These are phyloP conservation scores for Phyllostomus hastatus DNA, from an alignment of 2,113 vertebrate genomes.

Conservation along the genomic window DNA sequence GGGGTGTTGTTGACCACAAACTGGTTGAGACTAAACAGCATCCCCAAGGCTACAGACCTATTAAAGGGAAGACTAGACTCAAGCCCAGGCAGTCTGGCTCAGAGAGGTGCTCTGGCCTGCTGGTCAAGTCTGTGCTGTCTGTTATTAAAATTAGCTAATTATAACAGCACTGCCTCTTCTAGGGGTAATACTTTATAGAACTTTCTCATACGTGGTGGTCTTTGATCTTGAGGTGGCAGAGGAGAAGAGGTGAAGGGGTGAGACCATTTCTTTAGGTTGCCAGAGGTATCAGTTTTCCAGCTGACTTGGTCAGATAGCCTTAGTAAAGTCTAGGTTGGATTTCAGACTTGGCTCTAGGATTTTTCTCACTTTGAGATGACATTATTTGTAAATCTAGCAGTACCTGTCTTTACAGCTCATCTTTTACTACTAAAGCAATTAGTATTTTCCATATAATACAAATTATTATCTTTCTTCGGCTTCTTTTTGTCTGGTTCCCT, in stretches of 20 bases:
- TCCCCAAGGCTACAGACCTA: neutral
- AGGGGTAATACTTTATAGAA: neutral
- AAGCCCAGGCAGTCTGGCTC: slow-evolving; percentile 37
- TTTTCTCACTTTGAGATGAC: neutral
- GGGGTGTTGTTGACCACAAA: neutral
- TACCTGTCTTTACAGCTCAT: neutral
- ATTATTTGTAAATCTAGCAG: neutral
- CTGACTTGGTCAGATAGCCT: neutral
- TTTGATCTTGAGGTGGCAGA: slow-evolving; percentile 44
- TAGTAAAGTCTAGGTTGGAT: neutral
- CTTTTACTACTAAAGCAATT: slow-evolving; percentile 33
- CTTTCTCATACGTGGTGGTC: neutral
- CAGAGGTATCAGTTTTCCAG: neutral
- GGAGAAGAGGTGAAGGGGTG: neutral
- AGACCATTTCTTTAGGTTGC: neutral
- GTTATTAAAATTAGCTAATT: slow-evolving; percentile 58
- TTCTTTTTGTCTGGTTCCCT: neutral
- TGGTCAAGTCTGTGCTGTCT: slow-evolving; percentile 38
- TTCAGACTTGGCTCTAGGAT: neutral
- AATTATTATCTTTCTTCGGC: neutral
- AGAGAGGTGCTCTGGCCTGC: slow-evolving; percentile 8
- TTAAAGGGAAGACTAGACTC: slow-evolving; percentile 4
- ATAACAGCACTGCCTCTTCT: neutral
- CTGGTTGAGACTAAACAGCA: neutral
- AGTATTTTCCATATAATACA: neutral